These are phyloP conservation scores for Leucania comma DNA, from an alignment of 2,888 invertebrate genomes.

Conservation along the genomic window DNA sequence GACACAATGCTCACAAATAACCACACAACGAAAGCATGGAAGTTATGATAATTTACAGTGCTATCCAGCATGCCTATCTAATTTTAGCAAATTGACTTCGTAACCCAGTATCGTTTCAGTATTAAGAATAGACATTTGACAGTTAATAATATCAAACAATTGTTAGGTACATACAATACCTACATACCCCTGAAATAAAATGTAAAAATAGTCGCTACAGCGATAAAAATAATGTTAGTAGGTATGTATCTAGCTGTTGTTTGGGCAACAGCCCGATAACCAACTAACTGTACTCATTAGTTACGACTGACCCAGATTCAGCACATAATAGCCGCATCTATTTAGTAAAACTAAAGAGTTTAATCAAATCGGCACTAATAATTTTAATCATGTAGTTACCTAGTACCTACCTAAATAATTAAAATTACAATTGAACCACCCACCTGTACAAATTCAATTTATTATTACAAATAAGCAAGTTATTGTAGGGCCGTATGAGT, in stretches of 20 bases:
- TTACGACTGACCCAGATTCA: constrained; percentile 46
- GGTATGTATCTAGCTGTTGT: constrained; percentile 62
- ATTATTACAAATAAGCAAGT: neutral
- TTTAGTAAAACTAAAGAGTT: no score
- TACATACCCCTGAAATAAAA: constrained; percentile 76
- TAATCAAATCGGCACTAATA: no score
- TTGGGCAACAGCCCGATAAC: constrained; percentile 58
- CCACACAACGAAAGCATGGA: constrained; percentile 8
- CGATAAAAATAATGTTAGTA: constrained; percentile 78
- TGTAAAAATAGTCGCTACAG: constrained; percentile 83
- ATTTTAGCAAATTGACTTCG: constrained; percentile 34
- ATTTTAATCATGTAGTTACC: no score
- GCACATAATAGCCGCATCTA: neutral
- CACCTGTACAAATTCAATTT: no score
- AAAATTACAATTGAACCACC: no score
- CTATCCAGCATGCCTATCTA: constrained; percentile 25
- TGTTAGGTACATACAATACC: constrained; percentile 66
- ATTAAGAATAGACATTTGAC: constrained; percentile 65
- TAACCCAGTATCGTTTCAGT: constrained; percentile 41
- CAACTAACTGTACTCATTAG: constrained; percentile 57
- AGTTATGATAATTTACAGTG: constrained; percentile 17
- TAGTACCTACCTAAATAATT: no score
- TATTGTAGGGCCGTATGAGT: constrained; percentile 2
- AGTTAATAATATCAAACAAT: constrained; percentile 77
- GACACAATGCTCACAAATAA: constrained; percentile 33